Evolutionary conservation across 2,113 vertebrate genomes (phyloP), one percentile per base, ranked within the genome.

Genomic region (Burhinus bistriatus): DNA sequence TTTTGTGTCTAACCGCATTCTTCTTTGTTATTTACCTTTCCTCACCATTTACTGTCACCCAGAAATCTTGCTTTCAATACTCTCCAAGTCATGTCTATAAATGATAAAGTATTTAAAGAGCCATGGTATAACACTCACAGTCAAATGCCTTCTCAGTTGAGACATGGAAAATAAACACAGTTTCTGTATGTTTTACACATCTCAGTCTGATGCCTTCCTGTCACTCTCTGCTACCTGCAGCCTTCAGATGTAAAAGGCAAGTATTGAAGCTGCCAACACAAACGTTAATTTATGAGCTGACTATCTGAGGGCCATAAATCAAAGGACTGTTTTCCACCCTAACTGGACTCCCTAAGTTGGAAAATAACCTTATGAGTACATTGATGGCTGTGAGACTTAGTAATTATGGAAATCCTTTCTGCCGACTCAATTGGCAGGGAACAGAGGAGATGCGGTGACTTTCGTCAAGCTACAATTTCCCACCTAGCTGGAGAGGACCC

Each of bases 1-100:
- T 96, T 91, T 89, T 89, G 51, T 93, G 59, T 91, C 95, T 89
- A 80, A 77, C 93, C 80, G 77, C 62, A 72, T 91, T 89, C 58
- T 89, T 96, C 95, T 82, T 93, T 77, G 59, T 78, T 95, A 91
- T 96, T 97, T 97, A 92, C 87, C 81, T 94, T 90, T 87, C 80
- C 73, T 87, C 34, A 3, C 64, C 77, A 69, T 89, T 87, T 75
- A 36, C 77, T 83, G 72, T 95, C 91, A 87, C 66, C 80, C 73
- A 70, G 42, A 73, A 89, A 54, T 87, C 88, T 84, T 87, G 34
- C 88, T 95, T 93, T 93, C 66, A 27, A 71, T 87, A 72, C 62
- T 73, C 64, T 61, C 40, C 49, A 20, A 95, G 70, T 81, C 71
- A 84, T 82, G 79, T 64, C 94, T 95, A 70, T 84, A 94, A 97